Conservation (phyloP, 2,888 invertebrate genomes). For the Synergus laeviventris region DNA sequence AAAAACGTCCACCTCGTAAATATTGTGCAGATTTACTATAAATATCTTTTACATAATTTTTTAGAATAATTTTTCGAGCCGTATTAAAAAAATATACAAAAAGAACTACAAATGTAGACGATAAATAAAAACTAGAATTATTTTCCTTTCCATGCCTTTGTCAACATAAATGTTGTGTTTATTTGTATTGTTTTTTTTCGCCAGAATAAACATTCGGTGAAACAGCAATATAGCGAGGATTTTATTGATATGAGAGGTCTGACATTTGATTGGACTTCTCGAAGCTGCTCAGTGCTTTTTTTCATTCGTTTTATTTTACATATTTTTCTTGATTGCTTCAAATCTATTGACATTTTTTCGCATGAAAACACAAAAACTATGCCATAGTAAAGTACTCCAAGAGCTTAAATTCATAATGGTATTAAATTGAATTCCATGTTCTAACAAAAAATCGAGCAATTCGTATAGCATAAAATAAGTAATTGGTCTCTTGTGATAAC, state of each 20-base stretch:
- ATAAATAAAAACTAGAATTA: neutral
- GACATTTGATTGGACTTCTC: slow-evolving; percentile 2
- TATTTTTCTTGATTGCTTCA: slow-evolving; percentile 6
- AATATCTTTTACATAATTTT: too few species aligned
- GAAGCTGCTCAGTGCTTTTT: neutral
- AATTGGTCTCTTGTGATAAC: too few species aligned
- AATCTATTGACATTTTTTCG: slow-evolving; percentile 11
- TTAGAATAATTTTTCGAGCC: neutral
- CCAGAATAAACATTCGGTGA: neutral
- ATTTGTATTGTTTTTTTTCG: neutral
- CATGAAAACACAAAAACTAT: slow-evolving; percentile 4
- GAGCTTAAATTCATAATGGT: neutral
- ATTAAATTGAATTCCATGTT: neutral
- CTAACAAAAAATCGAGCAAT: neutral
- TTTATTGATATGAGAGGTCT: neutral
- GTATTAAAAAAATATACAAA: neutral
- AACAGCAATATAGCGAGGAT: neutral
- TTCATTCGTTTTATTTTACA: neutral
- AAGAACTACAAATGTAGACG: neutral
- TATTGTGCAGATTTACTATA: too few species aligned
- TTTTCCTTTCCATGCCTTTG: neutral
- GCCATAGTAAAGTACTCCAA: neutral
- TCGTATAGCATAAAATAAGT: too few species aligned
- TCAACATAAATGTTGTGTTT: neutral
- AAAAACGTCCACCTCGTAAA: too few species aligned